Conservation (phyloP, 2,888 invertebrate genomes). For the Apomyelois bistriatella region DNA sequence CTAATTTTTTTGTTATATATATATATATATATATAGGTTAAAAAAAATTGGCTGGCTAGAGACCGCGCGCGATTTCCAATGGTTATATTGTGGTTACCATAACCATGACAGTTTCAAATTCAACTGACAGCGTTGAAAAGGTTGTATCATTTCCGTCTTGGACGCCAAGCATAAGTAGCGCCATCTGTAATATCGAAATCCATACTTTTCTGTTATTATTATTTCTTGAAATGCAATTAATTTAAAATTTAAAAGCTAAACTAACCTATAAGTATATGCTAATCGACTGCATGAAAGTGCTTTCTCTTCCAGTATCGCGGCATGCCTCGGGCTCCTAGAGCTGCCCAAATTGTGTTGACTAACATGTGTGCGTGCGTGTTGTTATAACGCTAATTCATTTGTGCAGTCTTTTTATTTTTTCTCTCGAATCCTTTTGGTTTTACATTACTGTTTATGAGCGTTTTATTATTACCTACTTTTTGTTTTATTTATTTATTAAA, state of each 20-base stretch:
- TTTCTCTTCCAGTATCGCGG: slow-evolving; percentile 71
- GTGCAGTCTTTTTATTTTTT: slow-evolving; percentile 21
- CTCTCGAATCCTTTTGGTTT: background rate
- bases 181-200: too few species aligned
- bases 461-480: background rate
- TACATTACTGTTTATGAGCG: too few species aligned
- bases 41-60: too few species aligned
- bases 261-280: background rate
- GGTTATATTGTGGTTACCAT: too few species aligned
- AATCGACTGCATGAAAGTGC: slow-evolving; percentile 48
- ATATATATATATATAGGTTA: too few species aligned
- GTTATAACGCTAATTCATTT: slow-evolving; percentile 35
- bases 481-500: background rate
- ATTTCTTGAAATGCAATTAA: background rate
- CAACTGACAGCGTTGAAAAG: background rate
- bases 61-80: too few species aligned
- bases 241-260: background rate
- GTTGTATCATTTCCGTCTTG: too few species aligned
- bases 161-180: background rate
- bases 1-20: too few species aligned
- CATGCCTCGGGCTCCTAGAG: slow-evolving; percentile 63
- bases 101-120: too few species aligned
- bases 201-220: background rate
- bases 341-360: slow-evolving; percentile 39
- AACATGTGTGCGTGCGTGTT: slow-evolving; percentile 45